Base-by-base conservation (phyloP, 1,140 invertebrate genomes). In the Stratiolaelaps scimitus region DNA sequence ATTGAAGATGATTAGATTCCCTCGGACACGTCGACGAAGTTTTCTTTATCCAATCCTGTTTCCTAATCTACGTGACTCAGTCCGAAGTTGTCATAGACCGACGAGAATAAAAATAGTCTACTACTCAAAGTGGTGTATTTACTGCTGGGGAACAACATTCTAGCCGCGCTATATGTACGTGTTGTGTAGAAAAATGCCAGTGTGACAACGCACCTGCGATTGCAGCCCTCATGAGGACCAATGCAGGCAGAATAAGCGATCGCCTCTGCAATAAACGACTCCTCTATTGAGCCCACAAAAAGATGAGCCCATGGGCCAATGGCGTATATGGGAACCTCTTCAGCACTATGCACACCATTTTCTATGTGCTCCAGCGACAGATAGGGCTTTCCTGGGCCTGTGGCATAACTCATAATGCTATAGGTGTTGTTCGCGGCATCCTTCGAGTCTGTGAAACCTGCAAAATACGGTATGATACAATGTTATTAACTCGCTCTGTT, bases 311-410 rank as follows among this genome's bases (percentile, higher is more conserved):
- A 48, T 6, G 47, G 47, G 28, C 47, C 47, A 7, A 28, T 6
- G 4, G 47, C 47, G 28, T 48, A 48, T 5, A 48, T 48, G 4
- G 47, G 47, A 4, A 48, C 47, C 20, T 48, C 47, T 48, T 48
- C 47, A 4, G 47, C 47, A 15, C 47, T 48, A 28, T 48, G 47
- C 20, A 28, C 47, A 19, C 47, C 47, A 28, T 4, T 4, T 19
- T 4, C 15, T 28, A 4, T 48, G 20, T 48, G 20, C 4, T 23
- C 47, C 4, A 48, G 15, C 47, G 47, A 48, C 15, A 28, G 47
- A 15, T 48, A 48, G 15, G 20, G 19, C 4, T 5, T 28, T 4
- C 47, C 47, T 4, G 47, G 47, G 5, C 47, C 47, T 7, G 47
- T 48, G 20, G 47, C 5, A 28, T 48, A 48, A 4, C 19, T 23